A percentile compares a stretch with the other conserved stretches of the same genome.
These are phyloP conservation scores for Oryzias melastigma DNA, from an alignment of 2,113 vertebrate genomes.

Conservation along the genomic window DNA sequence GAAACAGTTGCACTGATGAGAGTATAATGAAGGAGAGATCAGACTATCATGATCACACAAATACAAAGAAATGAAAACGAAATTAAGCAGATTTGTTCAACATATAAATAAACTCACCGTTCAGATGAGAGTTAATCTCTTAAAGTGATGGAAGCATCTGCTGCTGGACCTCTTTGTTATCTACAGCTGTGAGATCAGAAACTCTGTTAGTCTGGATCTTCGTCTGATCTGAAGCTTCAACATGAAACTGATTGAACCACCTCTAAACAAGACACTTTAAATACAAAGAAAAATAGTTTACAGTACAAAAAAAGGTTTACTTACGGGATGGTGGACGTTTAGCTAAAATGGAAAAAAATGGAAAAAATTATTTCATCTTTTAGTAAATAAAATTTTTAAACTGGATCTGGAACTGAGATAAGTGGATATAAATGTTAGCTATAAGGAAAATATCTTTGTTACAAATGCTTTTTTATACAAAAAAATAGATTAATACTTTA, in stretches of 20 bases:
- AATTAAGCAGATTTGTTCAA: background rate
- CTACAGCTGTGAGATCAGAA: conserved; percentile 4
- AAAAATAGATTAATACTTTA: background rate
- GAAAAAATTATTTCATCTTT: too few species aligned
- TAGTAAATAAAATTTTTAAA: too few species aligned
- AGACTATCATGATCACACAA: too few species aligned
- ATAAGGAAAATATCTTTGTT: too few species aligned
- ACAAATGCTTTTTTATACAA: too few species aligned
- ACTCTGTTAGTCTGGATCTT: background rate
- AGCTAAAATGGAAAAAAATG: background rate
- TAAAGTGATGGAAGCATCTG: background rate
- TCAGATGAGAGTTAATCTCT: background rate
- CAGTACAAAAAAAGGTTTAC: background rate
- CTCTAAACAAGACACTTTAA: background rate
- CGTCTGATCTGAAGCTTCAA: background rate
- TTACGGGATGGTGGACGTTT: background rate
- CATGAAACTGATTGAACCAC: background rate
- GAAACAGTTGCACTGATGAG: too few species aligned
- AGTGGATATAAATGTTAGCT: too few species aligned
- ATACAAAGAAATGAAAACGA: too few species aligned
- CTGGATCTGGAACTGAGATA: too few species aligned
- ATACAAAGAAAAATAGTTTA: too few species aligned
- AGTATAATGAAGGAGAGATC: too few species aligned
- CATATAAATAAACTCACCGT: background rate
- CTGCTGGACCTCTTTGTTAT: background rate